phyloP scores from a whole-genome alignment of 2,113 vertebrate genomes.

The Pygoscelis antarcticus region DNA sequence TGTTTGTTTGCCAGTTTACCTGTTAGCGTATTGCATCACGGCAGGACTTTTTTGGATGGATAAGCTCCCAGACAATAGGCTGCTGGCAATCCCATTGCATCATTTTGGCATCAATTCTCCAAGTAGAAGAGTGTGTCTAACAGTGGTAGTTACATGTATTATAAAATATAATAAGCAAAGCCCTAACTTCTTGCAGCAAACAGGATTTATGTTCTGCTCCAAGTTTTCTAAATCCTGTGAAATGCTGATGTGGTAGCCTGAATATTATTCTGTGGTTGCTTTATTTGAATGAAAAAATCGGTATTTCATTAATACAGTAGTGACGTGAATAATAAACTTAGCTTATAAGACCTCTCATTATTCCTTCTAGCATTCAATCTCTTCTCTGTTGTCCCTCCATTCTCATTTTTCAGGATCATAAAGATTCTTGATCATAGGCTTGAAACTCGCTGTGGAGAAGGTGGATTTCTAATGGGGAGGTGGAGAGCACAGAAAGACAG shows the following conservation, averaged over 20 bases:
- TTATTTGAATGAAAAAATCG: background rate
- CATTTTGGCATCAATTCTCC: background rate
- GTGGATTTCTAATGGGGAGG: background rate
- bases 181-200: background rate
- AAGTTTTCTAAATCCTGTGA: background rate
- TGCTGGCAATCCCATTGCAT: background rate
- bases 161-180: background rate
- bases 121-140: background rate
- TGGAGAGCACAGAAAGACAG: background rate
- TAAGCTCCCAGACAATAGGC: background rate
- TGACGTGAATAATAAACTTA: background rate
- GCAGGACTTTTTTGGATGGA: background rate
- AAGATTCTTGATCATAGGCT: background rate
- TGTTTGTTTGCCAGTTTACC: background rate
- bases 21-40: background rate
- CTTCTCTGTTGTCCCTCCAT: background rate
- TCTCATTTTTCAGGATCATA: background rate
- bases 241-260: background rate
- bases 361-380: background rate
- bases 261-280: background rate
- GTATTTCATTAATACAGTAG: background rate
- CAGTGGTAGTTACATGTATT: background rate
- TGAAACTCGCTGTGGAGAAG: background rate
- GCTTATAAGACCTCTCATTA: background rate
- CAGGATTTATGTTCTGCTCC: background rate